Evolutionary conservation across 2,888 invertebrate genomes (phyloP).

Genomic region (Pachliopta kotzebuea): DNA sequence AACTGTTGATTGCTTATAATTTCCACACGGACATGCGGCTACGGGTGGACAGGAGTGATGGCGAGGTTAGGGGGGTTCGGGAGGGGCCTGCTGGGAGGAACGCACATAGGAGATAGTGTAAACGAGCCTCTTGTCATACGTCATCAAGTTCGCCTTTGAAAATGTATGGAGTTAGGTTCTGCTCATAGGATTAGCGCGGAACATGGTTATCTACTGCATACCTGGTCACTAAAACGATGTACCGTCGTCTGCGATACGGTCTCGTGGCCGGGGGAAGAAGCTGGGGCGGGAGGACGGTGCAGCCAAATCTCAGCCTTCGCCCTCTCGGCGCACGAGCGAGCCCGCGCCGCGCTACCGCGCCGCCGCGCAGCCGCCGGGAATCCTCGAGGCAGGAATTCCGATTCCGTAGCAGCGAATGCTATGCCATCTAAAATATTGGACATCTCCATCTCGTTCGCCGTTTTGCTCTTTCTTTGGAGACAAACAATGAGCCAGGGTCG

Average conservation of each 20-base stretch:
- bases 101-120: slow-evolving; percentile 43
- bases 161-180: slow-evolving; percentile 72
- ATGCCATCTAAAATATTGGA: slow-evolving; percentile 81
- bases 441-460: slow-evolving; percentile 77
- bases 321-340: slow-evolving; percentile 49
- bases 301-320: slow-evolving; percentile 55
- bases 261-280: slow-evolving; percentile 50
- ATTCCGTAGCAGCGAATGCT: slow-evolving; percentile 76
- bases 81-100: too few species aligned
- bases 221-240: slow-evolving; percentile 73
- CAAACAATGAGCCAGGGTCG: slow-evolving; percentile 76
- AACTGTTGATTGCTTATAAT: slow-evolving; percentile 74
- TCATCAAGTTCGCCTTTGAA: slow-evolving; percentile 54
- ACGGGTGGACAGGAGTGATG: slow-evolving; percentile 5
- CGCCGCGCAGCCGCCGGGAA: slow-evolving; percentile 43
- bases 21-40: slow-evolving; percentile 47
- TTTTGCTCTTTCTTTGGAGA: slow-evolving; percentile 74
- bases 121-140: slow-evolving; percentile 48
- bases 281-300: slow-evolving; percentile 42
- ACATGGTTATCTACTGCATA: slow-evolving; percentile 76
- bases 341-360: slow-evolving; percentile 40
- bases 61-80: too few species aligned
- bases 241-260: slow-evolving; percentile 61
- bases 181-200: slow-evolving; percentile 73
- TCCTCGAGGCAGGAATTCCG: slow-evolving; percentile 72